phyloP scores from a whole-genome alignment of 2,113 vertebrate genomes.

The Notechis scutatus region DNA sequence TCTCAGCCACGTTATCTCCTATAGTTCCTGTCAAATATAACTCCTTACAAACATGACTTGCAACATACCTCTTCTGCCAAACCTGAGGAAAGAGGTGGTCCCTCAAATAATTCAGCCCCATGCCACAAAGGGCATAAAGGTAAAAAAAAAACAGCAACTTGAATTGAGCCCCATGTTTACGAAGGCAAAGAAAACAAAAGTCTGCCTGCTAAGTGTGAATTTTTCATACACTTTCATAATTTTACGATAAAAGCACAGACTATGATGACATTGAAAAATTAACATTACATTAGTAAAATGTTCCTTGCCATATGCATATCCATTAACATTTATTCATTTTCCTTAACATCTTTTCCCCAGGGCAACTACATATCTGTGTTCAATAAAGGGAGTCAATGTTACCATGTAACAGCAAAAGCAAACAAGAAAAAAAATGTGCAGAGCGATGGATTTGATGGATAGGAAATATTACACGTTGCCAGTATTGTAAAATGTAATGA shows the following conservation, averaged over 20 bases:
- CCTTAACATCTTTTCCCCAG: conserved; percentile 17
- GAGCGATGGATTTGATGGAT: background rate
- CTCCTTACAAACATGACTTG: background rate
- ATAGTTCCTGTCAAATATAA: background rate
- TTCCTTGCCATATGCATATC: background rate
- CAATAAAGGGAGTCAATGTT: background rate
- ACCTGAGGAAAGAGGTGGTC: background rate
- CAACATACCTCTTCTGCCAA: background rate
- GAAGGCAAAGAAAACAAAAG: conserved; percentile 23
- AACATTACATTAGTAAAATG: conserved; percentile 45
- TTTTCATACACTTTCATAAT: background rate
- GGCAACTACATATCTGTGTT: conserved; percentile 15
- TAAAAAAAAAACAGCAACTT: background rate
- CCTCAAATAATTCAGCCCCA: background rate
- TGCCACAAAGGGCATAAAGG: background rate
- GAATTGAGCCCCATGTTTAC: background rate
- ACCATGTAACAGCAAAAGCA: conserved; percentile 43
- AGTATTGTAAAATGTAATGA: background rate
- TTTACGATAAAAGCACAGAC: background rate
- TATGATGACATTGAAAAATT: conserved; percentile 23
- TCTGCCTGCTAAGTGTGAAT: conserved; percentile 22
- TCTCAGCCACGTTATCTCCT: background rate
- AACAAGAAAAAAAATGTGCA: background rate
- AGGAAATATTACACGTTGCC: background rate
- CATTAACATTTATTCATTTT: conserved; percentile 33